Evolutionary conservation across 2,797 vertebrate genomes (phyloP), one percentile per base, ranked within the genome.

Genomic region (Paguma larvata): DNA sequence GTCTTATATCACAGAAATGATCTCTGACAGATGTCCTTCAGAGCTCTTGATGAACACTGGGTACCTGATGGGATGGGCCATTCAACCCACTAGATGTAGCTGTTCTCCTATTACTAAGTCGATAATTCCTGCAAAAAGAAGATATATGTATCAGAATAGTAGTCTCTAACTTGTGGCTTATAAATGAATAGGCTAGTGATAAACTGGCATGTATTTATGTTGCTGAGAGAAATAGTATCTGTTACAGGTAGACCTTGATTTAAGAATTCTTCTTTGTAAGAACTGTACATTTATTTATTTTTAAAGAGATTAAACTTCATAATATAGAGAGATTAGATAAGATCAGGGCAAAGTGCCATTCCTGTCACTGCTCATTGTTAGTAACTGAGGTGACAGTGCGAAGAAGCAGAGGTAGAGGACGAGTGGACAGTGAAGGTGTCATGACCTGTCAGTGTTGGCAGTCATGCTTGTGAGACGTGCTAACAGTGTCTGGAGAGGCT

Each of bases 291-390:
- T 83, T 34, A 51, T 72, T 72, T 91, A 3, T 84, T 83, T 85
- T 12, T 87, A 83, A 83, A 72, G 62, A 46, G 12, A 84, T 78
- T 84, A 91, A 84, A 62, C 38, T 84, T 97, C 18, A 14, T 89
- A 86, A 32, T 75, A 21, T 56, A 3, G 44, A 70, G 38, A 83
- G 5, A 78, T 32, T 78, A 73, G 85, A 25, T 84, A 62, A 53
- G 11, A 0, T 95, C 46, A 4, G 70, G 77, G 6, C 46, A 78
- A 30, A 91, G 46, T 86, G 19, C 80, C 16, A 38, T 93, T 83
- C 44, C 90, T 88, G 30, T 80, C 53, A 53, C 77, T 85, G 25
- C 91, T 95, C 32, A 25, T 44, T 86, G 21, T 80, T 91, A 80
- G 3, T 82, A 67, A 78, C 67, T 85, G 32, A 68, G 27, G 34